phyloP scores from a whole-genome alignment of 2,888 invertebrate genomes.

The Latrodectus elegans region DNA sequence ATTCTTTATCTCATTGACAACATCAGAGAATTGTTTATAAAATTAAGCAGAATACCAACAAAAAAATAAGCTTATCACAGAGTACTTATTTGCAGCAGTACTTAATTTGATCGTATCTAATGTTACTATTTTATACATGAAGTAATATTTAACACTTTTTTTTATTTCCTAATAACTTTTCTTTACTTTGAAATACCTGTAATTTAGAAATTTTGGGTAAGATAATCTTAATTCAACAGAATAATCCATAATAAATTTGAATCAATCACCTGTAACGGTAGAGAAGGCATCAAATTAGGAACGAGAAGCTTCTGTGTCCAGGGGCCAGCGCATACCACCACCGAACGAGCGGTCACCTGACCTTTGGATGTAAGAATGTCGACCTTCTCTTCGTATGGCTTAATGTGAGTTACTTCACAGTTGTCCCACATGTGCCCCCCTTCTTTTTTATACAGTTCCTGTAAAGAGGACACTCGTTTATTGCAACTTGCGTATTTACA shows the following conservation, averaged over 20 bases:
- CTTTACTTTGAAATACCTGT: not conserved
- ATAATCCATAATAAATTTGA: not conserved
- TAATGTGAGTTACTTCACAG: constrained; percentile 25
- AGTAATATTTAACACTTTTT: not conserved
- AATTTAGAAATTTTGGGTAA: not conserved
- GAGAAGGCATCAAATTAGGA: not conserved
- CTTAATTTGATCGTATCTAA: not conserved
- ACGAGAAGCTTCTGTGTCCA: constrained; percentile 33
- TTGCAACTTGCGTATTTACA: not conserved
- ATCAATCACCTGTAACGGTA: constrained; percentile 34
- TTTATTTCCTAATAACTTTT: not conserved
- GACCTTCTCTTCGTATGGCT: not conserved
- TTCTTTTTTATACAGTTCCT: constrained; percentile 29
- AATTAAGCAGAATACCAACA: too few relatives aligned
- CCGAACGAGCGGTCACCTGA: constrained; percentile 16
- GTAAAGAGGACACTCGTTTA: not conserved
- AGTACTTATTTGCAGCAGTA: not conserved
- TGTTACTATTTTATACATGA: not conserved
- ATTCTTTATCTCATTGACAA: too few relatives aligned
- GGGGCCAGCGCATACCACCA: constrained; percentile 44
- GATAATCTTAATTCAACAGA: not conserved
- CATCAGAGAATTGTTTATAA: too few relatives aligned
- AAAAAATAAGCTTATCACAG: too few relatives aligned
- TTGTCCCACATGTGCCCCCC: constrained; percentile 49
- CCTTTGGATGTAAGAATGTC: constrained; percentile 6